phyloP scores from a whole-genome alignment of 2,888 invertebrate species.

The Apamea epomidion region DNA sequence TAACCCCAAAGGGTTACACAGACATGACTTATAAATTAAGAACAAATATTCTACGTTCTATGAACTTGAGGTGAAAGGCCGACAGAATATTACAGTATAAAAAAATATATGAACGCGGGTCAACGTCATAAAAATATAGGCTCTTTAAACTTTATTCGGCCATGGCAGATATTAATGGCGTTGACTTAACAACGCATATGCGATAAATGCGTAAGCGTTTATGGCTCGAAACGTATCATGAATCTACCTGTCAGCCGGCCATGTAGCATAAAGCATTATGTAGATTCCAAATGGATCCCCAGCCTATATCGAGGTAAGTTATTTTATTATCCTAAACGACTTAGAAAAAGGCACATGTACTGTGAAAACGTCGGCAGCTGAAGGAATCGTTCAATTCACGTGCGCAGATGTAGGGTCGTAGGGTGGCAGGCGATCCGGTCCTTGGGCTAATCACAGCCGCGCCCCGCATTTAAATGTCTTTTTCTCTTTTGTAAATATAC shows the following conservation, averaged over 20 bases:
- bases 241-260: conserved; percentile 57
- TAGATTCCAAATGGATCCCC: conserved; percentile 62
- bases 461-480: conserved; percentile 88
- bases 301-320: conserved; percentile 62
- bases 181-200: conserved; percentile 60
- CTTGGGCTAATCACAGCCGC: conserved; percentile 85
- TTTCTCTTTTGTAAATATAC: conserved; percentile 81
- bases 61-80: conserved; percentile 38
- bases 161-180: conserved; percentile 49
- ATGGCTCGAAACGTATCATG: conserved; percentile 49
- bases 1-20: conserved; percentile 39
- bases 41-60: conserved; percentile 42
- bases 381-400: conserved; percentile 77
- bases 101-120: conserved; percentile 44
- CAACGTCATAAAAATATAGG: conserved; percentile 57
- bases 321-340: conserved; percentile 69
- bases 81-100: conserved; percentile 38
- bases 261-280: conserved; percentile 58
- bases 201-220: conserved; percentile 58
- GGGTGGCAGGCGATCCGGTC: conserved; percentile 77
- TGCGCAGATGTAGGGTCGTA: conserved; percentile 76
- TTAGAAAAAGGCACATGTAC: conserved; percentile 71
- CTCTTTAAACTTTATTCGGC: conserved; percentile 51
- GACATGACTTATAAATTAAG: conserved; percentile 55
- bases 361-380: conserved; percentile 71